A percentile compares a stretch with the other conserved stretches of the same genome.
Conservation (phyloP, 1,140 invertebrate genomes). For the Drosophila sp. region DNA sequence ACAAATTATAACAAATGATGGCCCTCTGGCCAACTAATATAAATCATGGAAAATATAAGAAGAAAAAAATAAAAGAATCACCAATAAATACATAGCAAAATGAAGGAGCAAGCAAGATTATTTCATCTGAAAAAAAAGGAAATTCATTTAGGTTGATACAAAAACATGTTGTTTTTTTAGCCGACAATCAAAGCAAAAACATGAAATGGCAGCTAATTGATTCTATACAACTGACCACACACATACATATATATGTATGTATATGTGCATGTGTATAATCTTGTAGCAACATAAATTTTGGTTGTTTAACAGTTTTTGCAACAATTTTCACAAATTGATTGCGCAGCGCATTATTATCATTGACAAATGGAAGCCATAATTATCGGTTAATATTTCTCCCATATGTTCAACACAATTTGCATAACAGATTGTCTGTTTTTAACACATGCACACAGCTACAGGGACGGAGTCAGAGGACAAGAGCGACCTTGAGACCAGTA, state of each 20-base stretch:
- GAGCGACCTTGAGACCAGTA: background rate
- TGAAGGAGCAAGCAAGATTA: background rate
- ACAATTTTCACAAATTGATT: conserved; percentile 51
- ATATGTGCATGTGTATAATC: background rate
- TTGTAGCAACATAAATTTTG: conserved; percentile 40
- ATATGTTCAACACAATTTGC: conserved; percentile 69
- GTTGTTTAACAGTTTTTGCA: conserved; percentile 46
- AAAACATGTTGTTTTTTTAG: background rate
- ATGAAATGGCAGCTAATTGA: conserved; percentile 44
- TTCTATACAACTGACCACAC: background rate
- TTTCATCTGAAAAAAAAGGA: background rate
- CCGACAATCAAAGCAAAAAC: background rate
- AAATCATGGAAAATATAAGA: conserved; percentile 55
- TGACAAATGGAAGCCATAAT: conserved; percentile 76
- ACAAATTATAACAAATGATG: conserved; percentile 79
- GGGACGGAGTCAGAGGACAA: background rate
- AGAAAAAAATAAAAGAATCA: conserved; percentile 6
- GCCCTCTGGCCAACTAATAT: conserved; percentile 58
- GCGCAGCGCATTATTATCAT: conserved; percentile 59
- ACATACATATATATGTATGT: background rate
- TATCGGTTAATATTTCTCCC: conserved; percentile 73
- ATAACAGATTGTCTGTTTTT: conserved; percentile 41
- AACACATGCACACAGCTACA: background rate
- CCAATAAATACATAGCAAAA: background rate
- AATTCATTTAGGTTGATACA: background rate